Base-by-base conservation (phyloP, 2,113 vertebrate species). In the Myotis brandtii region DNA sequence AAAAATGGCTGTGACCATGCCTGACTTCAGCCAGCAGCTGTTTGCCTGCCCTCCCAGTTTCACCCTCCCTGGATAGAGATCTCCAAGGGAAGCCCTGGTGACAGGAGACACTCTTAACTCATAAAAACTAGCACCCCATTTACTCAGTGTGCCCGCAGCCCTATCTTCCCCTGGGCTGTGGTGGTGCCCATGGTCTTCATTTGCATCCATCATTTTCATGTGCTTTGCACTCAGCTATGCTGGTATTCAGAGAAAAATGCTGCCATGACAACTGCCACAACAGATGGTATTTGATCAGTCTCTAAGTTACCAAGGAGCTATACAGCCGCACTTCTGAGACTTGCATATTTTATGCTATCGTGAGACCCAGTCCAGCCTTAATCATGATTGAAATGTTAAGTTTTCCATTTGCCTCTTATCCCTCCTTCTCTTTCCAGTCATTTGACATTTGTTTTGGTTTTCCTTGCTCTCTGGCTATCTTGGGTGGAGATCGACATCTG, bases 281-380 rank as follows among this genome's bases (percentile, higher is more conserved):
- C 98, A 98, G 96, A 98, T 96, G 95, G 97, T 95, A 97, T 97
- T 97, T 97, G 95, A 94, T 94, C 94, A 90, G 94, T 97, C 93
- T 97, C 95, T 96, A 97, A 92, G 96, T 95, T 97, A 82, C 89
- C 3, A 9, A 84, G 75, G 69, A 93, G 97, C 94, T 40, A 77
- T 7, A 93, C 91, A 95, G 77, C 79, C 83, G 77, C 37, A 54
- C 90, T 94, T 94, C 89, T 5, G 66, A 77, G 91, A 76, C 89
- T 92, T 87, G 89, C 94, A 86, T 96, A 77, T 87, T 90, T 96
- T 82, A 84, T 3, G 21, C 81, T 94, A 96, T 96, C 95, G 23
- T 3, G 86, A 89, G 86, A 83, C 94, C 76, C 79, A 18, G 76
- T 79, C 77, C 46, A 20, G 80, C 83, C 83, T 91, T 56, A 54